Base-by-base conservation (phyloP, 2,797 vertebrate species). In the Coccyzus lansbergi region DNA sequence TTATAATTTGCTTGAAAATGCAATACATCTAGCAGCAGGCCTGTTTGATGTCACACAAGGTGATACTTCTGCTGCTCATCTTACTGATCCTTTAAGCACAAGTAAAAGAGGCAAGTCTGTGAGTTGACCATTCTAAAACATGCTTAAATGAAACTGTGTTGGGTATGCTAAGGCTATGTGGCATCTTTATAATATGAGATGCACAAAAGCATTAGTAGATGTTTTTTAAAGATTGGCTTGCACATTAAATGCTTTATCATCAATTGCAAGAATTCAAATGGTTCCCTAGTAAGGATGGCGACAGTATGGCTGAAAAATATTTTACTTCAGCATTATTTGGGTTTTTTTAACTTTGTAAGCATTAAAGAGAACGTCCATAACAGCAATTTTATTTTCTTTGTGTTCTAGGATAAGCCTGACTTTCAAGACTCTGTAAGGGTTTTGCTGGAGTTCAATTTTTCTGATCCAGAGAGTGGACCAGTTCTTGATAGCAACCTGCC, bases 351-450 rank as follows among this genome's bases (percentile, higher is more conserved):
- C 15, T 84, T 29, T 15, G 62, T 74, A 82, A 36, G n/a, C 42
- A 25, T 25, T 26, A 29, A 34, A 60, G 7, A 63, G 49, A 49
- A 60, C 69, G 44, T 53, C 59, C 11, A 8, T 83, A 93, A 70
- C 74, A 83, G 82, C 20, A 59, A 19, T 60, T 91, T 68, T 90
- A 42, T 38, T 86, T 76, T 86, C 72, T 81, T 90, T 81, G 44
- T 65, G 7, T 90, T 94, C 26, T 96, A 99, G 99, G 97, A 98
- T 72, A 98, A 98, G 29, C 98, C 98, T 91, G 99, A 99, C 96
- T 99, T 99, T 96, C 98, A 98, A 88, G 98, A 99, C 86, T 98
- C 99, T 4, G 98, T 99, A 82, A 98, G 98, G 96, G 96, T 99
- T 91, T 98, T 98, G 67, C 95, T 99, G 94, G 97, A 99, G 85